Base-by-base conservation (phyloP, 2,797 vertebrate species). In the Choloepus didactylus region DNA sequence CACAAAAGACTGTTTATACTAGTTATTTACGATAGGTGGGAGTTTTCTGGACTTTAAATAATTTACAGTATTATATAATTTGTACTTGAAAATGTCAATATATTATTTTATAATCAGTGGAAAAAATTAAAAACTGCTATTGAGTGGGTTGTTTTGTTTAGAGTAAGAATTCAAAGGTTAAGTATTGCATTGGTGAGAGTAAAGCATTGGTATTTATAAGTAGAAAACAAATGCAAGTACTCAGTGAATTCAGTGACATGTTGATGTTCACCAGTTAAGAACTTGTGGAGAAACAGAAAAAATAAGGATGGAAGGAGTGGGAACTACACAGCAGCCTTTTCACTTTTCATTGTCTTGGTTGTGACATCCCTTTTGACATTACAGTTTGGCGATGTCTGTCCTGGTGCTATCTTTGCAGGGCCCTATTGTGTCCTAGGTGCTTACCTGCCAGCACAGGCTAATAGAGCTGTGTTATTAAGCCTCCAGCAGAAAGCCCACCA, bases 41-140 rank as follows among this genome's bases (percentile, higher is more conserved):
- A 67, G 60, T 90, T 75, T 72, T 44, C 23, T 76, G 6, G n/a
- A 83, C 84, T 77, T 77, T 72, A 86, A 89, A 60, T 94, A 18
- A 60, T 38, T 75, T 19, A 31, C 6, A 69, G 12, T 86, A 75
- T 54, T 38, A 81, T 41, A 59, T 25, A 62, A 91, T 86, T 72
- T 87, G 19, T 38, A 92, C 73, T 62, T 29, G 77, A 92, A 3
- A 51, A 67, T 41, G 25, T 56, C 16, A 1, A 11, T 60, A 0
- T 29, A 60, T 66, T 94, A 60, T 88, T 88, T 75, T 69, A 11
- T 80, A 91, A 81, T 82, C 21, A 31, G 35, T 49, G 25, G 14
- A 86, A 89, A 89, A 27, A 64, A 21, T 62, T 81, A 18, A 77
- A 70, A 92, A 19, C 16, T 31, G 14, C 64, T 51, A 2, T 51